Base-by-base conservation (phyloP, 2,888 invertebrate genomes). In the Andrena trimmerana region DNA sequence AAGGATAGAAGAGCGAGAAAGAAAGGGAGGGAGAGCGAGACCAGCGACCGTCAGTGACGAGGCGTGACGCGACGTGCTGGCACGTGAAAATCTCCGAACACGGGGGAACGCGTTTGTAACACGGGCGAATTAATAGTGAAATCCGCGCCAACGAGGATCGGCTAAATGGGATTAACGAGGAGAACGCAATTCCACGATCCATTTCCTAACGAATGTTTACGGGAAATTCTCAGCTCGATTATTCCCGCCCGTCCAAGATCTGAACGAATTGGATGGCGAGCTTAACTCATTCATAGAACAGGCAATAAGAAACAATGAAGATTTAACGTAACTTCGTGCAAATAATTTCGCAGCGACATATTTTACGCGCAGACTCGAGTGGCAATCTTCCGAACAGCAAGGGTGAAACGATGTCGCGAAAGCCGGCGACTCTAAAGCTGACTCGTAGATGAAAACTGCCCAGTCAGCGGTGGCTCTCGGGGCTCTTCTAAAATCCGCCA, bases 11-110 rank as follows among this genome's bases (percentile, higher is more conserved):
- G 31, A 63, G 63, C 20, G 60, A 60, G 29, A n/a, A 31, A 31
- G 59, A 20, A 3, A 60, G 27, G 54, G 36, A 68, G 31, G 24
- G 65, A 59, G 29, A 20, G 27, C 63, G 31, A 33, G 52, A 65
- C 66, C 60, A 57, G 27, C 27, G 16, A 16, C 65, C 60, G 74
- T 72, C 63, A 54, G 79, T 84, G 84, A 84, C 78, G 75, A 72
- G 65, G 78, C 73, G 78, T 83, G 83, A 83, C 83, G 70, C 54
- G 83, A 63, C 70, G 66, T 78, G 62, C 73, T 48, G 73, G 67
- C 74, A 83, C 83, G 83, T 77, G 83, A 69, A 77, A 83, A 83
- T 70, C 67, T 69, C 72, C 29, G 24, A 20, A 33, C 62, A 54
- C 59, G 48, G 50, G 54, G 52, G 78, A 48, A 73, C 65, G 59